Conservation (phyloP, 2,797 vertebrate species). For the Microctenopoma stevenorrisi region DNA sequence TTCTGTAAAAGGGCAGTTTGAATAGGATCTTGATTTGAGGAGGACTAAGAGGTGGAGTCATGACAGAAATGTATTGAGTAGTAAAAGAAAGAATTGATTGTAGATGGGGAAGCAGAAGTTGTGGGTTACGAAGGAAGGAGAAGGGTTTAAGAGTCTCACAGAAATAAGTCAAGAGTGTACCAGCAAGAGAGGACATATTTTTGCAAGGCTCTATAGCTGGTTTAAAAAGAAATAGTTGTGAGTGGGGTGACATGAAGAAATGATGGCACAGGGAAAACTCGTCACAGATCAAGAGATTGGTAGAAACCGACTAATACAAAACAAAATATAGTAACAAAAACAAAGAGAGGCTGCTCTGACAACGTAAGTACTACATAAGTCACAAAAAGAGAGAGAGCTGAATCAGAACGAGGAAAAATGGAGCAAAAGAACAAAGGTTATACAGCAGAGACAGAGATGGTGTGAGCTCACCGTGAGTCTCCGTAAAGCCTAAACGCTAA, state of each 20-base stretch:
- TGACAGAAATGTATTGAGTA: slow-evolving; percentile 21
- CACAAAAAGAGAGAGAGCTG: slow-evolving; percentile 14
- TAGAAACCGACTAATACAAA: not conserved
- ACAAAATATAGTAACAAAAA: slow-evolving; percentile 16
- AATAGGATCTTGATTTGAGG: slow-evolving; percentile 49
- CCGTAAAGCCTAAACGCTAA: slow-evolving; percentile 59
- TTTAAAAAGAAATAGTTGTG: slow-evolving; percentile 9
- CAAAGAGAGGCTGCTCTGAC: slow-evolving; percentile 27
- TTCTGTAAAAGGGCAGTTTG: slow-evolving; percentile 35
- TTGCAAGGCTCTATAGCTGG: slow-evolving; percentile 33
- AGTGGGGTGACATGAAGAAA: slow-evolving; percentile 14
- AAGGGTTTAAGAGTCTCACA: slow-evolving; percentile 33
- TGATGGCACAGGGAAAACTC: slow-evolving; percentile 7
- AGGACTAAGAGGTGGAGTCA: slow-evolving; percentile 38
- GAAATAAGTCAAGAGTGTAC: slow-evolving; percentile 24
- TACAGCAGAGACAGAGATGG: slow-evolving; percentile 24
- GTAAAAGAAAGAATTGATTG: slow-evolving; percentile 24
- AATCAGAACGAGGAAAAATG: slow-evolving; percentile 42
- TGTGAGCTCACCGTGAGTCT: slow-evolving; percentile 50
- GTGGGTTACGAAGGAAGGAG: slow-evolving; percentile 37
- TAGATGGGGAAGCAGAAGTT: slow-evolving; percentile 28
- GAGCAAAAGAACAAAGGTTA: slow-evolving; percentile 47
- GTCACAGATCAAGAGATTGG: slow-evolving; percentile 22
- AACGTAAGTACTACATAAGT: slow-evolving; percentile 20
- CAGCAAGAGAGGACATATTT: slow-evolving; percentile 29